Conservation (phyloP, 2,888 invertebrate species). For the Catocala fraxini region DNA sequence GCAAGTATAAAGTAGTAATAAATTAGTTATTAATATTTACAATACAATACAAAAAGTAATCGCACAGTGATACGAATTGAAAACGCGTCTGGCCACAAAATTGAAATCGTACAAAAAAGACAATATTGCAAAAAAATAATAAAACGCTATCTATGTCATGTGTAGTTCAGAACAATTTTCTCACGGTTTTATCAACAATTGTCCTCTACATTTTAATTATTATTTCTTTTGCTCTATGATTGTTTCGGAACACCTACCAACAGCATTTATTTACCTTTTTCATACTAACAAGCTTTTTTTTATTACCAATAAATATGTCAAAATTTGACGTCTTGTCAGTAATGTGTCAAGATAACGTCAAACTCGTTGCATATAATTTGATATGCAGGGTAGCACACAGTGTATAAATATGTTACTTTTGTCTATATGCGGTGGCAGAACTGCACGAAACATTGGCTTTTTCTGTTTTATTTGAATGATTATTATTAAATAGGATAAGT, state of each 20-base stretch:
- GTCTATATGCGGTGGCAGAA: background rate
- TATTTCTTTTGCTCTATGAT: slow-evolving; percentile 25
- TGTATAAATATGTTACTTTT: background rate
- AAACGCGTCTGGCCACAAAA: slow-evolving; percentile 35
- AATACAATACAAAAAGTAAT: slow-evolving; percentile 48
- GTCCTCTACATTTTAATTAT: slow-evolving; percentile 44
- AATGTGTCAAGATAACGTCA: slow-evolving; percentile 55
- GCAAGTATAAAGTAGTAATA: slow-evolving; percentile 28
- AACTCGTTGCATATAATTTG: slow-evolving; percentile 24
- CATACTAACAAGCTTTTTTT: slow-evolving; percentile 16
- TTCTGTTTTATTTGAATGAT: too few relatives aligned
- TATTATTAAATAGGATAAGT: too few relatives aligned
- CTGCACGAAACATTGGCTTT: too few relatives aligned
- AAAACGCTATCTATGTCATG: slow-evolving; percentile 60
- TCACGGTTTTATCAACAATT: slow-evolving; percentile 58
- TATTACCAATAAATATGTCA: slow-evolving; percentile 35
- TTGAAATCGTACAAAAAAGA: slow-evolving; percentile 40
- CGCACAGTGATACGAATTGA: slow-evolving; percentile 38
- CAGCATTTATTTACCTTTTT: slow-evolving; percentile 20
- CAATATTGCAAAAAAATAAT: slow-evolving; percentile 64
- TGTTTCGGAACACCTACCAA: slow-evolving; percentile 16
- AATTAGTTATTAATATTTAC: slow-evolving; percentile 45
- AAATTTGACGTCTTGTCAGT: slow-evolving; percentile 51
- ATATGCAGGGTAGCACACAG: slow-evolving; percentile 20
- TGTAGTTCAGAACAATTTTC: slow-evolving; percentile 56